Evolutionary conservation across 2,797 vertebrate species (phyloP), one percentile per base, ranked within the genome.

Genomic region (Ictinia mississippiensis): DNA sequence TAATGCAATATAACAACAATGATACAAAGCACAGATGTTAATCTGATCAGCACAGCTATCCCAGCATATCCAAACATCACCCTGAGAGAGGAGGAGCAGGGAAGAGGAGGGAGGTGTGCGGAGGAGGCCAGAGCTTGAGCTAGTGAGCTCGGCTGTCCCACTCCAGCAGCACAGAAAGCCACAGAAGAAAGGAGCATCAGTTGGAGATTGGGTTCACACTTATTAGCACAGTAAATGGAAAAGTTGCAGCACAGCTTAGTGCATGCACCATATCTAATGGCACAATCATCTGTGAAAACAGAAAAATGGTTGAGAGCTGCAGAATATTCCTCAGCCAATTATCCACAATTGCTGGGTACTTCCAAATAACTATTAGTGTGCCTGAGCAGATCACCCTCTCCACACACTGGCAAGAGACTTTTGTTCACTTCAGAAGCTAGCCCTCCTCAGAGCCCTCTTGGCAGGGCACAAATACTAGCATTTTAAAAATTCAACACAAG

Each of bases 221-320:
- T 83, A 85, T 73, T 86, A 94, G 55, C 49, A 85, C 13, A 14
- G 61, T 74, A 91, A 95, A 93, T 89, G 74, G 92, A 93, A 96
- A 96, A 90, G 83, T 12, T 94, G 65, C 67, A 78, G 83, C 65
- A 53, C 72, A 78, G 72, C 67, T 96, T 85, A 93, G 94, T 93
- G 92, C 88, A 91, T 62, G 80, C 95, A 92, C 95, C 92, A 85
- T 91, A 94, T 77, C 83, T 93, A 97, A 94, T 85, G 85, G 81
- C 53, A 92, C 92, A 96, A 87, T 96, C 90, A 61, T 85, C 93
- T 97, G 86, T 87, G 84, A 97, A 96, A 96, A 89, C 81, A 92
- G 93, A 92, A 95, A 86, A 96, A 72, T 38, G 81, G 63, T 45
- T 80, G 88, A 93, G 83, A 94, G 83, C 83, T 74, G 86, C 65